Conservation (phyloP, 2,888 invertebrate species). For the Tetramorium bicarinatum region DNA sequence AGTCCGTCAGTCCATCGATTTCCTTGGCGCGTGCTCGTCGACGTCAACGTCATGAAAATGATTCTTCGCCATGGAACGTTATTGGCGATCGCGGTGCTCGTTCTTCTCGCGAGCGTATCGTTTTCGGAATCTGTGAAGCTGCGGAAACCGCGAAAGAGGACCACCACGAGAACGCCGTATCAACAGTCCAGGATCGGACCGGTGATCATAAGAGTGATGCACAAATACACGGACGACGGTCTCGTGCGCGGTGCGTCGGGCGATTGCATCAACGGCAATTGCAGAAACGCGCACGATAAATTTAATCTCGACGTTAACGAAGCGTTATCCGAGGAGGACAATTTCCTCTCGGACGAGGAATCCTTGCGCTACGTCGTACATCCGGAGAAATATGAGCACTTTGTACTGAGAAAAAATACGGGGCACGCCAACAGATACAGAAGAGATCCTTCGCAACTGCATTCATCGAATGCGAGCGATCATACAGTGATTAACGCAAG, state of each 20-base stretch:
- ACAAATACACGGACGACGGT: not conserved
- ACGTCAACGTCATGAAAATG: slow-evolving; percentile 38
- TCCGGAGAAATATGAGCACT: slow-evolving; percentile 23
- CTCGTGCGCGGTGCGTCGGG: not conserved
- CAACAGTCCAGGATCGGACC: not conserved
- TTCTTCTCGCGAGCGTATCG: slow-evolving; percentile 24
- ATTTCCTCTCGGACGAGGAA: not conserved
- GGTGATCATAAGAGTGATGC: slow-evolving; percentile 3
- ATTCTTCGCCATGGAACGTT: slow-evolving; percentile 24
- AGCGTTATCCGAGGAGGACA: not conserved
- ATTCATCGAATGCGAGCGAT: not conserved
- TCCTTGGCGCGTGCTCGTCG: not conserved
- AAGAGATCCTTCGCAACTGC: not conserved
- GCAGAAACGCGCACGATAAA: not conserved
- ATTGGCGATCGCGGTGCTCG: slow-evolving; percentile 3
- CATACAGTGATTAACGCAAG: not conserved
- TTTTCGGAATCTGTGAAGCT: not conserved
- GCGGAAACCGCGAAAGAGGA: not conserved
- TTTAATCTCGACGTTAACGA: not conserved
- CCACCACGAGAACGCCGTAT: not conserved
- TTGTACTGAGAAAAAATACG: slow-evolving; percentile 4
- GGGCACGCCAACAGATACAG: slow-evolving; percentile 16
- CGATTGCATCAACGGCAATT: not conserved
- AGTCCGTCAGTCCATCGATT: slow-evolving; percentile 34
- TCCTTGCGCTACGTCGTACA: slow-evolving; percentile 30